Evolutionary conservation across 2,888 invertebrate genomes (phyloP).

Genomic region (Odontomyia ornata): DNA sequence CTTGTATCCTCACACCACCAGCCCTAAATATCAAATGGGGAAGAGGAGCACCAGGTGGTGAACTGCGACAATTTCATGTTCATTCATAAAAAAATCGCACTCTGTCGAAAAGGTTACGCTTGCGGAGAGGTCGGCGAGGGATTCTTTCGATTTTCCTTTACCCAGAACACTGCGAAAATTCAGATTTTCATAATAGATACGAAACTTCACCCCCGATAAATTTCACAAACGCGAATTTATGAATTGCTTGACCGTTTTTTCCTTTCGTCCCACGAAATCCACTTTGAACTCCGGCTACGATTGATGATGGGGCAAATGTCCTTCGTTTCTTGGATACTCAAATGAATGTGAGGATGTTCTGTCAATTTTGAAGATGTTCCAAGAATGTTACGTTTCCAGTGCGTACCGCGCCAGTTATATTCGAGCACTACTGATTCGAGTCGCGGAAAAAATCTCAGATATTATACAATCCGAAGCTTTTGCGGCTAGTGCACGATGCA

Average conservation of each 20-base stretch:
- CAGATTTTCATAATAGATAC: not conserved
- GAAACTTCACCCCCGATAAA: not conserved
- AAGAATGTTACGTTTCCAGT: slow-evolving; percentile 6
- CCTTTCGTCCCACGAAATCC: not conserved
- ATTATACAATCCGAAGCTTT: slow-evolving; percentile 28
- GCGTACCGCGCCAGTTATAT: slow-evolving; percentile 20
- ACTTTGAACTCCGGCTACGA: not conserved
- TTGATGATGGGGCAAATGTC: not conserved
- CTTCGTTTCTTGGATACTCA: not conserved
- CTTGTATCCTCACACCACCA: not conserved
- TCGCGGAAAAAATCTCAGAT: slow-evolving; percentile 30
- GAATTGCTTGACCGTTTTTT: not conserved
- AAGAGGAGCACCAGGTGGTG: not conserved
- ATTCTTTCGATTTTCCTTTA: slow-evolving; percentile 6
- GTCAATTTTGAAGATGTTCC: slow-evolving; percentile 24
- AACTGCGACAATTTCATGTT: slow-evolving; percentile 32
- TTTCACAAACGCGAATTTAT: not conserved
- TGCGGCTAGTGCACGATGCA: slow-evolving; percentile 15
- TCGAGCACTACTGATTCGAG: slow-evolving; percentile 20
- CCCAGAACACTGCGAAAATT: not conserved
- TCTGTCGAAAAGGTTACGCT: not conserved
- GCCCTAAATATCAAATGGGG: not conserved
- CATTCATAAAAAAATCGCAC: slow-evolving; percentile 32
- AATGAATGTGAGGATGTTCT: not conserved
- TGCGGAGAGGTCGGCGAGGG: not conserved